Evolutionary conservation across 2,113 vertebrate species (phyloP).

Genomic region (Holacanthus passer): DNA sequence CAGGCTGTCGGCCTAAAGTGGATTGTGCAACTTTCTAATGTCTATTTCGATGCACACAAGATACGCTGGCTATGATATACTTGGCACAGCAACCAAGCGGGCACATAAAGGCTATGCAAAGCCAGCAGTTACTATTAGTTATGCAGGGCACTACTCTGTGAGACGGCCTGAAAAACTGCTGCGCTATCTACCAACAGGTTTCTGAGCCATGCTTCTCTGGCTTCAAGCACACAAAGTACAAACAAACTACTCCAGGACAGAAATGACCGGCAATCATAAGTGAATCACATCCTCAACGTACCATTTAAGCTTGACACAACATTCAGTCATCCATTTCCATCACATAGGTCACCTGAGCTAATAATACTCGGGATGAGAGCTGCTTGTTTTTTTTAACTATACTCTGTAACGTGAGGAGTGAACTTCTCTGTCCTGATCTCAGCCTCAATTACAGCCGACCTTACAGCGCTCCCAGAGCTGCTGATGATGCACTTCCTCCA

Average conservation of each 20-base stretch:
- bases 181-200: constrained; percentile 55
- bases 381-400: too few species aligned
- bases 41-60: constrained; percentile 58
- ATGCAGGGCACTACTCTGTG: constrained; percentile 20
- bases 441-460: constrained; percentile 21
- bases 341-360: not conserved
- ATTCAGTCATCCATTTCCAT: constrained; percentile 17
- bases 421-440: constrained; percentile 31
- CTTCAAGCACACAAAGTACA: constrained; percentile 13
- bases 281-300: constrained; percentile 26
- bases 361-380: not conserved
- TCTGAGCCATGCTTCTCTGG: constrained; percentile 34
- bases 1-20: constrained; percentile 39
- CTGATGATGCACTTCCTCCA: constrained; percentile 15
- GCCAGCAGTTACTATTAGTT: constrained; percentile 32
- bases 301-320: constrained; percentile 6
- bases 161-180: constrained; percentile 28
- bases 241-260: not conserved
- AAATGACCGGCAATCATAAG: not conserved
- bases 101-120: constrained; percentile 47
- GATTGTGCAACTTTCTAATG: constrained; percentile 52
- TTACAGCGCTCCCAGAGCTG: constrained; percentile 22
- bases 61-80: constrained; percentile 45
- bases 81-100: constrained; percentile 28
- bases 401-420: constrained; percentile 12